Base-by-base conservation (phyloP, 2,797 vertebrate genomes). In the Tiaroga cobitis region DNA sequence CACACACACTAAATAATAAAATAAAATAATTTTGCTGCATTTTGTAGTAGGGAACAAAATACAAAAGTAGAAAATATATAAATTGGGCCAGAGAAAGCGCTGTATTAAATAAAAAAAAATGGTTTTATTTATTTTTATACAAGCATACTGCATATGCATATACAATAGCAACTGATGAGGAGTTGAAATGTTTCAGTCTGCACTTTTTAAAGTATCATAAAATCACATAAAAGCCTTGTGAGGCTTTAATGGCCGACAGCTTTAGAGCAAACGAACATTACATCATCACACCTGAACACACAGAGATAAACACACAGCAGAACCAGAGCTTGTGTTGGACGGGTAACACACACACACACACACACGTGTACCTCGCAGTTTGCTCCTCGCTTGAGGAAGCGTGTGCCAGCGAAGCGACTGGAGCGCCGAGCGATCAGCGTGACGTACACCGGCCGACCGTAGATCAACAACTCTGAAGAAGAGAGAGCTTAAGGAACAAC, bases 361-460 rank as follows among this genome's bases (percentile, higher is more conserved):
- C 41, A 41, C 41, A 11, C 9, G 13, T 3, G 91, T 96, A 99
- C 98, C 97, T 98, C 96, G 86, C 96, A 97, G 93, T 98, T 99
- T 89, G 98, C 93, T 87, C 98, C 98, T 94, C 98, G 96, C 93
- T 99, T 99, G 86, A 99, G 95, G 93, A 99, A 99, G 77, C 98
- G 97, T 7, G 98, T 99, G 73, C 98, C 98, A 16, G 98, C 97
- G 90, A 99, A 99, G 93, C 95, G 97, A 90, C 97, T 98, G 92
- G 98, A 99, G 88, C 98, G 97, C 90, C 98, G 96, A 81, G 98
- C 98, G 89, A 99, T 98, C 85, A 99, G 95, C 72, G 97, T 99
- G 90, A 99, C 96, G 84, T 99, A 95, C 87, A 99, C 96, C 18
- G 98, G 98, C 34, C 97, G 95, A 41, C 98, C 98, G 0, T 99